A percentile compares a stretch with the other conserved stretches of the same genome.
phyloP scores from a whole-genome alignment of 2,888 invertebrate species.

The Platypus cylindrus region DNA sequence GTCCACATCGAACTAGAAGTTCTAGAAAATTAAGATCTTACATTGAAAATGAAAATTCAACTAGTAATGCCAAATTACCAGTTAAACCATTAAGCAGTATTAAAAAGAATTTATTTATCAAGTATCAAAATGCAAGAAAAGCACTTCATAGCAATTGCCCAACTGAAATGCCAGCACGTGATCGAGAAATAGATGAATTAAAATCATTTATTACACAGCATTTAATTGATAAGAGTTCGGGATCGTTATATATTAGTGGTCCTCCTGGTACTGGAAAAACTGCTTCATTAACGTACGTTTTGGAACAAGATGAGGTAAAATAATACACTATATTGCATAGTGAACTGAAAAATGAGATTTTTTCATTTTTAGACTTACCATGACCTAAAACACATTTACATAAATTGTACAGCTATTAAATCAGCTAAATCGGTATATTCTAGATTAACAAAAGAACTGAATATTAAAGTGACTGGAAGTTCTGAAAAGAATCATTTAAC shows the following conservation, averaged over 20 bases:
- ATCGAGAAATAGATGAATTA: conserved; percentile 59
- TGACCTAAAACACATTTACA: conserved; percentile 50
- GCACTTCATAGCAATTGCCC: conserved; percentile 32
- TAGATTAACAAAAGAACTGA: conserved; percentile 61
- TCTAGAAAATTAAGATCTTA: not conserved
- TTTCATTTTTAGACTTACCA: conserved; percentile 34
- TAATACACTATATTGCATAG: conserved; percentile 1
- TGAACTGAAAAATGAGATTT: not conserved
- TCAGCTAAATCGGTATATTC: conserved; percentile 71
- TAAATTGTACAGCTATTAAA: conserved; percentile 84
- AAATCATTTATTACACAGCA: conserved; percentile 54
- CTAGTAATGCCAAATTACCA: too few relatives aligned
- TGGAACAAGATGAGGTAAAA: conserved; percentile 51
- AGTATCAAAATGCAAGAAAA: conserved; percentile 29
- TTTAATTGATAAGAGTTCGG: conserved; percentile 51
- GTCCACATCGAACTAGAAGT: conserved; percentile 19
- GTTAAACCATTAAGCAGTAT: conserved; percentile 1
- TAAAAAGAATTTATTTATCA: not conserved
- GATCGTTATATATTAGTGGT: conserved; percentile 87
- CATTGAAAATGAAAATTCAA: too few relatives aligned
- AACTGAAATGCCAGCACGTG: conserved; percentile 55
- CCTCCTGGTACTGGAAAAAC: conserved; percentile 98
- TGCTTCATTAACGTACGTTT: conserved; percentile 65
- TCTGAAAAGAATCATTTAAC: conserved; percentile 53
- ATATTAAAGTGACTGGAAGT: conserved; percentile 42